These are phyloP conservation scores for Conus ventricosus DNA, from an alignment of 1,140 invertebrate species.

Conservation along the genomic window DNA sequence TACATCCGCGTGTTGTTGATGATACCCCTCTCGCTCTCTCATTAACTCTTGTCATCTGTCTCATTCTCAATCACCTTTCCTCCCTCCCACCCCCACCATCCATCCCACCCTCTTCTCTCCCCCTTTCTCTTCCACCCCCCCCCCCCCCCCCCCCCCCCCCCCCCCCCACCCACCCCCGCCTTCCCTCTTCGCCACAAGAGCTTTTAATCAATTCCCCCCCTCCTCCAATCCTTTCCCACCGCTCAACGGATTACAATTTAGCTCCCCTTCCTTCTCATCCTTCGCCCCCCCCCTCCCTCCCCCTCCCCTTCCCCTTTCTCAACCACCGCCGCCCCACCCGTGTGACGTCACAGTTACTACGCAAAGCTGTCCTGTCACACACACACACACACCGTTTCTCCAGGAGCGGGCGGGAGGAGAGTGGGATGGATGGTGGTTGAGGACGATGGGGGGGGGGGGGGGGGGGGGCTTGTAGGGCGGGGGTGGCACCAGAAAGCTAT, in stretches of 20 bases:
- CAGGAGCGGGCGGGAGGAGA: too few species aligned
- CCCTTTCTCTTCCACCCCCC: not conserved
- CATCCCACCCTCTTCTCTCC: not conserved
- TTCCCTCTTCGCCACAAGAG: not conserved
- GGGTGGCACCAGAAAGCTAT: not conserved
- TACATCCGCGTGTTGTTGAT: not conserved
- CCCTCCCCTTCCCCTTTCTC: not conserved
- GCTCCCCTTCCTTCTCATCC: not conserved
- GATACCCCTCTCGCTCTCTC: not conserved
- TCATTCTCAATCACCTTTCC: not conserved
- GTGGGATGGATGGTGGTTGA: too few species aligned
- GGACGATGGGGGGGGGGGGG: not conserved
- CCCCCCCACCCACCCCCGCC: not conserved
- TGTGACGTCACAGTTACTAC: not conserved
- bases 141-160: not conserved
- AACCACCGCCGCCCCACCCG: too few species aligned
- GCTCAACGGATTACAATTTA: too few species aligned
- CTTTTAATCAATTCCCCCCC: not conserved
- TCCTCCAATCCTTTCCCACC: too few species aligned
- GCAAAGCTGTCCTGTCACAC: too few species aligned
- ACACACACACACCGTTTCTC: too few species aligned
- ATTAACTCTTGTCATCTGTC: not conserved
- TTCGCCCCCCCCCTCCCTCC: not conserved
- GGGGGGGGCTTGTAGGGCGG: too few species aligned
- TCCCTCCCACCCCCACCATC: not conserved